Conservation (phyloP, 2,797 vertebrate species). For the Spea hammondii region DNA sequence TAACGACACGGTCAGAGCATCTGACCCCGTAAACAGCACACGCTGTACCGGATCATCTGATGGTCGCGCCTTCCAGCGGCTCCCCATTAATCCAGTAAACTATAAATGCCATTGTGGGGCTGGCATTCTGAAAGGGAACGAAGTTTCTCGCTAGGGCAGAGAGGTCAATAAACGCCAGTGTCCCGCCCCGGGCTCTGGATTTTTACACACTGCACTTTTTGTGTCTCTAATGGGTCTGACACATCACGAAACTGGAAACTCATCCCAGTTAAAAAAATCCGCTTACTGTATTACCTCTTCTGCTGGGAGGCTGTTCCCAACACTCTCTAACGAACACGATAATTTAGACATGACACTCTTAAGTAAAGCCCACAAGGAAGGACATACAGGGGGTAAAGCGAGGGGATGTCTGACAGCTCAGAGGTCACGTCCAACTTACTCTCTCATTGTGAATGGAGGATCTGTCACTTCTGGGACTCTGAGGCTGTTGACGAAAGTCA, state of each 20-base stretch:
- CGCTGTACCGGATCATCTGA: neutral
- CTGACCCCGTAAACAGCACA: slow-evolving; percentile 12
- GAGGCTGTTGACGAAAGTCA: slow-evolving; percentile 61
- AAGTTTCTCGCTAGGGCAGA: neutral
- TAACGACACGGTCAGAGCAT: neutral
- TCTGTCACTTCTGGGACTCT: slow-evolving; percentile 69
- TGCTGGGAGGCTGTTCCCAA: too few species aligned
- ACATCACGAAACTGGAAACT: neutral
- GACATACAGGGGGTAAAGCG: neutral
- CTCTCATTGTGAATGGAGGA: slow-evolving; percentile 70
- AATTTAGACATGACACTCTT: too few species aligned
- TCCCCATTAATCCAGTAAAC: slow-evolving; percentile 12
- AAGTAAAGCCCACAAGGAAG: too few species aligned
- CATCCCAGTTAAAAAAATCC: neutral
- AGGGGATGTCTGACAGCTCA: neutral
- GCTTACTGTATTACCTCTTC: too few species aligned
- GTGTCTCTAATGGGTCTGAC: neutral
- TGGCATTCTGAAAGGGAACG: neutral
- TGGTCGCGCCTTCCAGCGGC: neutral
- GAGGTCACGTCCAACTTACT: slow-evolving; percentile 57
- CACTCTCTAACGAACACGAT: too few species aligned
- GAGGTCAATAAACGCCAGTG: slow-evolving; percentile 7
- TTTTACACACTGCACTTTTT: neutral
- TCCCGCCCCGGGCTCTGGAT: neutral
- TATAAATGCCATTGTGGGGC: slow-evolving; percentile 20